Base-by-base conservation (phyloP, 2,797 vertebrate species). In the Cichlasoma orientale region DNA sequence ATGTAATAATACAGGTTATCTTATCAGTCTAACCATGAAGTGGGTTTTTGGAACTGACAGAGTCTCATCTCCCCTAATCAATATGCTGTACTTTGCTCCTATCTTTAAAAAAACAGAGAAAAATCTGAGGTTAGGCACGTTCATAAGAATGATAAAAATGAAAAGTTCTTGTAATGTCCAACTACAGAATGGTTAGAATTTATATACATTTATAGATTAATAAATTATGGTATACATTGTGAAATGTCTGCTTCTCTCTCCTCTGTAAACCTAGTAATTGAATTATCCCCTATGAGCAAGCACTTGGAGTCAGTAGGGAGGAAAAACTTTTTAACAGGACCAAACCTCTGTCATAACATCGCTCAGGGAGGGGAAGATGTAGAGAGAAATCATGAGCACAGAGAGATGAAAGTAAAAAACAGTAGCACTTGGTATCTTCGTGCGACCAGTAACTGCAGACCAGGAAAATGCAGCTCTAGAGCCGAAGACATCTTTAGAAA, bases 1-100 rank as follows among this genome's bases (percentile, higher is more conserved):
- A 44, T 81, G 52, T 63, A 77, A 86, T 77, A 79, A 78, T 73
- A 81, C 36, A 77, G 72, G 56, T 77, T 74, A 61, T 77, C 56
- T 86, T 80, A 86, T 88, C 75, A 82, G 52, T 50, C 27, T 58
- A 36, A 87, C 74, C 68, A 75, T 82, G 74, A 81, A 75, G 66
- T 61, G 47, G 53, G 29, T 68, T 38, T 72, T 74, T 70, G 59
- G 29, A 57, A 54, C 58, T 29, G 18, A 53, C 27, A 82, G 56
- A 78, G 16, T 33, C 19, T 16, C 57, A 79, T 83, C 75, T 19
- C 19, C 1, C n/a, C 8, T 82, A 80, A 88, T 78, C 86, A 61
- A 75, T 87, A 79, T 69, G 72, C 81, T 73, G 72, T 58, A 68
- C 52, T 82, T 85, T 44, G 1, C 33, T 47, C 25, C 33, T 10